Conservation (phyloP, 2,113 vertebrate genomes). For the Toxotes chatareus region DNA sequence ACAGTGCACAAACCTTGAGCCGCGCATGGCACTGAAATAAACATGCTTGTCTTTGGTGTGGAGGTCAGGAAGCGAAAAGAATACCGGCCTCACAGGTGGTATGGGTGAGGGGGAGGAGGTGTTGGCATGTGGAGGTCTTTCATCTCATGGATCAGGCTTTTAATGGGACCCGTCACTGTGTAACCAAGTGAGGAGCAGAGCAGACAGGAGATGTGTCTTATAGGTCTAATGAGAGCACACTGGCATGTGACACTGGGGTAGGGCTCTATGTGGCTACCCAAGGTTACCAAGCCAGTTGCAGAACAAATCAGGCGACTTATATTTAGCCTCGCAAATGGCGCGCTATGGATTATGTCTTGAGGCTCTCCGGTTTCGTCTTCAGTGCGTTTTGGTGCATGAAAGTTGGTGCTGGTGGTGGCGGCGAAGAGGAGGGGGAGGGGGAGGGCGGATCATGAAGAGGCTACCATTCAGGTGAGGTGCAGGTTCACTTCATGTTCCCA, state of each 20-base stretch:
- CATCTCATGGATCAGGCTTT: conserved; percentile 54
- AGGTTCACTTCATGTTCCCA: conserved; percentile 43
- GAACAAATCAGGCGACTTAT: conserved; percentile 83
- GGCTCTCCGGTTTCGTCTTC: conserved; percentile 85
- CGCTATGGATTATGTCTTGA: conserved; percentile 83
- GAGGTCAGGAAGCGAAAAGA: conserved; percentile 61
- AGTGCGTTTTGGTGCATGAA: conserved; percentile 71
- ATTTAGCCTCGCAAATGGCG: conserved; percentile 85
- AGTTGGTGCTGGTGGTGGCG: too few relatives aligned
- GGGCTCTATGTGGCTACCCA: conserved; percentile 69
- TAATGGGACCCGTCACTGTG: conserved; percentile 36
- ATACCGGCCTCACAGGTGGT: conserved; percentile 55
- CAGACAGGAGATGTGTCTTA: conserved; percentile 60
- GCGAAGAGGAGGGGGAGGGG: conserved; percentile 11
- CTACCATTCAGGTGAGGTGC: conserved; percentile 74
- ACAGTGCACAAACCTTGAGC: conserved; percentile 22
- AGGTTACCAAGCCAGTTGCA: conserved; percentile 77
- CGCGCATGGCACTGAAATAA: conserved; percentile 52
- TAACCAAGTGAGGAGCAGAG: conserved; percentile 36
- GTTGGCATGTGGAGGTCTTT: conserved; percentile 61
- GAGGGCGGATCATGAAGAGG: conserved; percentile 51
- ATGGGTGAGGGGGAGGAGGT: conserved; percentile 1
- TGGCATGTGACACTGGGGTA: conserved; percentile 69
- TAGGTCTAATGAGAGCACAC: conserved; percentile 61
- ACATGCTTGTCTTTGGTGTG: conserved; percentile 50